Percentiles rank a stretch among this genome's conserved stretches.
Evolutionary conservation across 2,888 invertebrate genomes (phyloP).

Genomic region (Parnassius glacialis): DNA sequence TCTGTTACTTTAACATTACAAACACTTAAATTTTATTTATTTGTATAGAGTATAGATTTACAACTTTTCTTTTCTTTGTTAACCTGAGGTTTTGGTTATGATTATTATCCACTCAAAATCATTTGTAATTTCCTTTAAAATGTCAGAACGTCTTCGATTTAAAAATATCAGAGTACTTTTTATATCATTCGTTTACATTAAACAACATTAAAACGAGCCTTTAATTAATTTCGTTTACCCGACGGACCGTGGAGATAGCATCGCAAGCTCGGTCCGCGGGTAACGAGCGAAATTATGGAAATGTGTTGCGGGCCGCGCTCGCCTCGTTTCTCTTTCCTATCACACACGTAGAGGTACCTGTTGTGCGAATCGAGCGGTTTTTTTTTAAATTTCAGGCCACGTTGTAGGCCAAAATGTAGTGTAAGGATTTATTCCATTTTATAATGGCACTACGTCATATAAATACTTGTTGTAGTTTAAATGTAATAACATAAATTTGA

Average conservation of each 20-base stretch:
- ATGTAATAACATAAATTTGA: no score
- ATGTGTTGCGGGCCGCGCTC: slow-evolving; percentile 40
- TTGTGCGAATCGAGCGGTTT: slow-evolving; percentile 12
- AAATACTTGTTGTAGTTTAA: no score
- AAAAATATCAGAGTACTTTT: no score
- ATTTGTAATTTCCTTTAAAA: no score
- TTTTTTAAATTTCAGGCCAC: neutral
- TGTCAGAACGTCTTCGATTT: no score
- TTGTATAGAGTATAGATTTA: no score
- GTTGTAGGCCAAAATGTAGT: neutral
- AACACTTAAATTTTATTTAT: no score
- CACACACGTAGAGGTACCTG: slow-evolving; percentile 7
- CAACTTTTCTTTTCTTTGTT: no score
- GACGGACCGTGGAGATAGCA: slow-evolving; percentile 51
- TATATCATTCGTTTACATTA: no score
- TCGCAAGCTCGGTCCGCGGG: slow-evolving; percentile 42
- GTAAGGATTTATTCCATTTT: neutral
- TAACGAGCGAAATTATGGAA: slow-evolving; percentile 72
- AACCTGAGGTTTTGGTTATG: no score
- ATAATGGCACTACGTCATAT: neutral
- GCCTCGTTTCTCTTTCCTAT: slow-evolving; percentile 22
- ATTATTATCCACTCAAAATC: no score
- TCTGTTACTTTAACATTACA: no score
- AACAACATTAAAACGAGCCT: slow-evolving; percentile 27
- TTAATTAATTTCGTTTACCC: slow-evolving; percentile 52